These are phyloP conservation scores for Limnothrissa miodon DNA, from an alignment of 2,113 vertebrate genomes.

Conservation along the genomic window DNA sequence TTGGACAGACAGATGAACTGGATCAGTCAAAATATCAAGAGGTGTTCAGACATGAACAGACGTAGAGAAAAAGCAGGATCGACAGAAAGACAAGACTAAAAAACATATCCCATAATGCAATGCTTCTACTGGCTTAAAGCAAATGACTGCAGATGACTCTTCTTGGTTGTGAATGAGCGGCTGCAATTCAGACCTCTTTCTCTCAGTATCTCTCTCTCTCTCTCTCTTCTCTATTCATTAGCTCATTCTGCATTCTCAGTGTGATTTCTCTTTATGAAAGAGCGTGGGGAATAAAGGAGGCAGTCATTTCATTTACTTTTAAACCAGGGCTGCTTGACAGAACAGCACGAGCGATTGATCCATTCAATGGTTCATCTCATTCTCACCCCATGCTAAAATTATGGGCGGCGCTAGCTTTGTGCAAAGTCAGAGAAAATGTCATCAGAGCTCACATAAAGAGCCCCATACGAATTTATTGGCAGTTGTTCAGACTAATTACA, in stretches of 20 bases:
- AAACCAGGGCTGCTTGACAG: neutral
- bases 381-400: neutral
- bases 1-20: neutral
- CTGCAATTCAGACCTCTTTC: neutral
- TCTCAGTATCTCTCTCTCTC: neutral
- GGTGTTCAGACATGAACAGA: neutral
- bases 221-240: neutral
- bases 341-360: conserved; percentile 9
- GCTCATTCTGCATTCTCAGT: conserved; percentile 11
- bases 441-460: neutral
- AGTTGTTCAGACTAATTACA: neutral
- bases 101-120: neutral
- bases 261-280: conserved; percentile 11
- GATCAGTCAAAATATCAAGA: neutral
- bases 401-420: neutral
- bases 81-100: neutral
- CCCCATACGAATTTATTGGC: neutral
- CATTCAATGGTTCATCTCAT: conserved; percentile 12
- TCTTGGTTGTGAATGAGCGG: neutral
- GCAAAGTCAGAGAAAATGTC: neutral
- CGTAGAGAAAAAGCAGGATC: neutral
- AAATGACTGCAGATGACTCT: neutral
- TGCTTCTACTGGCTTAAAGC: neutral
- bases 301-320: conserved; percentile 20
- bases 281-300: neutral